Evolutionary conservation across 2,888 invertebrate genomes (phyloP), one percentile per base, ranked within the genome.

Genomic region (Thecophora atra): DNA sequence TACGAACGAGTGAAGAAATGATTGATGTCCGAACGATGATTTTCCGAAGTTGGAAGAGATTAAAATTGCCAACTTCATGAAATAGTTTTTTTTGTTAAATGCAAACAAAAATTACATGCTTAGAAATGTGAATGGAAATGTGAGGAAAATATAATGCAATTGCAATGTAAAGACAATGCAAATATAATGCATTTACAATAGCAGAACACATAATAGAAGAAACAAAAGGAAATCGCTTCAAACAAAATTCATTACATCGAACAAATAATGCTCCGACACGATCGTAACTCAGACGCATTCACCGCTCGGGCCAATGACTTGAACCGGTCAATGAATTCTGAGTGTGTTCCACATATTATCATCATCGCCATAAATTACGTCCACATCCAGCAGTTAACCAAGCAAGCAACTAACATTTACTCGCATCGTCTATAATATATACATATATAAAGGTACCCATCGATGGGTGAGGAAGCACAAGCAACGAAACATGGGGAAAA

Each of bases 321-420:
- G 77, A 74, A 79, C 76, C 83, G 81, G 83, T 82, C 82, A 82
- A 79, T 82, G 82, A 80, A 82, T 81, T 81, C 77, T 79, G 80
- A 81, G 79, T 81, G 79, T 81, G 78, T 72, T 51, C 69, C 72
- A 58, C 13, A 15, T 47, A 75, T 54, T 54, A 72, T 52, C 64
- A 70, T 51, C 15, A 42, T 17, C 65, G 77, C 78, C n/a, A n/a
- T n/a, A n/a, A n/a, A n/a, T n/a, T n/a, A n/a, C 79, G 79, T 71
- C 80, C 80, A 78, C 76, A 71, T 73, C 73, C 75, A 72, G 62
- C 76, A 72, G 19, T 51, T n/a, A 63, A 24, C 8, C n/a, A 47
- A n/a, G 8, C 47, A 47, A n/a, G 6, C n/a, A 47, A n/a, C 47
- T 11, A 2, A 15, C 17, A 15, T n/a, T 5, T 47, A 47, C 15